phyloP scores from a whole-genome alignment of 30 jellyfish, hydroid and myxozoan genomes.

The Mastigias papua region DNA sequence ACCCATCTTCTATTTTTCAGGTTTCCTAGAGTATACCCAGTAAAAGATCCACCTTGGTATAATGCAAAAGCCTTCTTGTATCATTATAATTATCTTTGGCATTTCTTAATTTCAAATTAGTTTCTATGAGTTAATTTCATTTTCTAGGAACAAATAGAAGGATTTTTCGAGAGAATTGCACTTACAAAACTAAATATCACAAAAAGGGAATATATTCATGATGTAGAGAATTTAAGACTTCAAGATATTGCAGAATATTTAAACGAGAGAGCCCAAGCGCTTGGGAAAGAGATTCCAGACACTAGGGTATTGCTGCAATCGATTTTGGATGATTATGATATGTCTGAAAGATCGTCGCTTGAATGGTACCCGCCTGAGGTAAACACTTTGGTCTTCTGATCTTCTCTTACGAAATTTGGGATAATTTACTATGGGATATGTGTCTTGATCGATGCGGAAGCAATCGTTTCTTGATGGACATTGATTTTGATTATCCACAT shows the following conservation, averaged over 20 bases:
- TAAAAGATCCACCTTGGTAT: too few species aligned
- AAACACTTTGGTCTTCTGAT: background rate
- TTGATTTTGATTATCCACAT: too few species aligned
- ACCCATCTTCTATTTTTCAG: too few species aligned
- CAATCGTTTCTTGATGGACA: too few species aligned
- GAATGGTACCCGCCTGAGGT: conserved; percentile 73
- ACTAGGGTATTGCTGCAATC: conserved; percentile 23
- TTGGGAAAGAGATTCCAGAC: conserved; percentile 18
- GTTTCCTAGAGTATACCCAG: too few species aligned
- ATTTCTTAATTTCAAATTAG: too few species aligned
- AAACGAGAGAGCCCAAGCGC: conserved; percentile 22
- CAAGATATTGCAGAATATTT: conserved; percentile 34
- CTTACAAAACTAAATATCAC: conserved; percentile 44
- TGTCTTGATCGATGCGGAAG: too few species aligned
- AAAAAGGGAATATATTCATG: conserved; percentile 13
- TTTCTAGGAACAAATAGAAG: conserved; percentile 33
- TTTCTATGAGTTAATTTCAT: background rate
- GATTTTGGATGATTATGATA: conserved; percentile 29
- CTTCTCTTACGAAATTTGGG: background rate
- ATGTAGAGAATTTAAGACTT: background rate
- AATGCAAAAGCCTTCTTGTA: too few species aligned
- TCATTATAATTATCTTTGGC: too few species aligned
- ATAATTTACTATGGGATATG: background rate
- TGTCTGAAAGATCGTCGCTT: conserved; percentile 14
- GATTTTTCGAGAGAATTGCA: conserved; percentile 42